Evolutionary conservation across 1,140 invertebrate species (phyloP).

Genomic region (Sarcophaga peregrina): DNA sequence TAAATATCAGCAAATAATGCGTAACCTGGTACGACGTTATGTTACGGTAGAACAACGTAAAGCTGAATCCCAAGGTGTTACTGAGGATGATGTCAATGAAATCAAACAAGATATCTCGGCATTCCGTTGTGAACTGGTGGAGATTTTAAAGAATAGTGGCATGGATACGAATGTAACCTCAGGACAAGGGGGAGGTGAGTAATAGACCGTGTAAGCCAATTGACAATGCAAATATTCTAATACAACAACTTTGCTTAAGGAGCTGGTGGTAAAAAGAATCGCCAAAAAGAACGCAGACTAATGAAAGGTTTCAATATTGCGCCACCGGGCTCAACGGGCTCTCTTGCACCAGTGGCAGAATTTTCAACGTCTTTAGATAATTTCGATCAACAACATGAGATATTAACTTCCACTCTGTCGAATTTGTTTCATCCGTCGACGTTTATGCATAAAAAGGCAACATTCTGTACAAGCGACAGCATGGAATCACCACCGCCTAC

Average conservation of each 20-base stretch:
- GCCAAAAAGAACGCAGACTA: constrained; percentile 88
- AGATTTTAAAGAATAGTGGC: constrained; percentile 92
- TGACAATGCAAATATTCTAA: neutral
- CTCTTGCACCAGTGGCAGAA: constrained; percentile 79
- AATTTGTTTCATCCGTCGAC: constrained; percentile 65
- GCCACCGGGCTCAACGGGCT: constrained; percentile 72
- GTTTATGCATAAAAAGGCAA: constrained; percentile 62
- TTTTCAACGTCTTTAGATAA: constrained; percentile 78
- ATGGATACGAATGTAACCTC: constrained; percentile 89
- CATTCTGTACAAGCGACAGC: constrained; percentile 44
- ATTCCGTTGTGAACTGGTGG: constrained; percentile 93
- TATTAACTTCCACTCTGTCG: constrained; percentile 59
- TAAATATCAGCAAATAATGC: constrained; percentile 93
- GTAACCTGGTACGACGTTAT: constrained; percentile 93
- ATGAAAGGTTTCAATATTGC: constrained; percentile 96
- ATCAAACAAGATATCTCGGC: constrained; percentile 98
- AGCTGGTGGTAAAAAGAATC: constrained; percentile 87
- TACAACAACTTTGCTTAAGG: neutral
- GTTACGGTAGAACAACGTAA: constrained; percentile 95
- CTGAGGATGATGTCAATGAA: constrained; percentile 98
- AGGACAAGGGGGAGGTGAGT: constrained; percentile 68
- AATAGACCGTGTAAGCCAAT: neutral
- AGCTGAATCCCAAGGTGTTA: constrained; percentile 95
- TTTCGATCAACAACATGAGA: constrained; percentile 67
- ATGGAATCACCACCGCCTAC: constrained; percentile 56